Base-by-base conservation (phyloP, 2,797 vertebrate species). In the Siniperca undulata region DNA sequence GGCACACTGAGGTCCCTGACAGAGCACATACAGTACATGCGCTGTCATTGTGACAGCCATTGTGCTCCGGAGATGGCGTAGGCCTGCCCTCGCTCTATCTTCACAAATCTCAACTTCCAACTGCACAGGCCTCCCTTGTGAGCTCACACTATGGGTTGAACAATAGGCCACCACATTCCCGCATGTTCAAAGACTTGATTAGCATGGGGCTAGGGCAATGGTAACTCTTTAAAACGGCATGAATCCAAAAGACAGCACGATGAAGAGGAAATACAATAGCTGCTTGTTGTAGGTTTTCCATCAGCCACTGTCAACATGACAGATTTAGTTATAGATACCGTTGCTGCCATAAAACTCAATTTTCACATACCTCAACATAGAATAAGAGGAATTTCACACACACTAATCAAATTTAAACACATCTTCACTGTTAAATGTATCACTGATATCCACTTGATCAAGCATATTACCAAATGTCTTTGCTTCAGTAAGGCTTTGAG, bases 11-110 rank as follows among this genome's bases (percentile, higher is more conserved):
- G 88, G 80, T n/a, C 88, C 84, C 90, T 82, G 90, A 92, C 93
- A 93, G 89, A 77, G 89, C 91, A 84, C 87, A 80, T 83, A 94
- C 92, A 95, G 92, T 93, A 90, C 90, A 92, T 91, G 93, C 88
- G 82, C 93, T 93, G 89, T 92, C 93, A 94, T 92, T 95, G 93
- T 95, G 95, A 93, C 90, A 50, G 86, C 90, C 91, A 93, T 96
- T 96, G 96, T 96, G 90, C 92, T 93, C 82, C n/a, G 95, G 95
- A 83, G 96, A 96, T 93, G 95, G 95, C 96, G 95, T 96, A 96
- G 95, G 95, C 96, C 95, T 94, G 89, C 95, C 92, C 95, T 92
- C 87, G 95, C 95, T 94, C 93, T 89, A 94, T 95, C 95, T 93
- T 91, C 85, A 88, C 94, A 84, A 94, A 94, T 93, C 93, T 93